These are phyloP conservation scores for Burhinus bistriatus DNA, from an alignment of 2,113 vertebrate species.

Conservation along the genomic window DNA sequence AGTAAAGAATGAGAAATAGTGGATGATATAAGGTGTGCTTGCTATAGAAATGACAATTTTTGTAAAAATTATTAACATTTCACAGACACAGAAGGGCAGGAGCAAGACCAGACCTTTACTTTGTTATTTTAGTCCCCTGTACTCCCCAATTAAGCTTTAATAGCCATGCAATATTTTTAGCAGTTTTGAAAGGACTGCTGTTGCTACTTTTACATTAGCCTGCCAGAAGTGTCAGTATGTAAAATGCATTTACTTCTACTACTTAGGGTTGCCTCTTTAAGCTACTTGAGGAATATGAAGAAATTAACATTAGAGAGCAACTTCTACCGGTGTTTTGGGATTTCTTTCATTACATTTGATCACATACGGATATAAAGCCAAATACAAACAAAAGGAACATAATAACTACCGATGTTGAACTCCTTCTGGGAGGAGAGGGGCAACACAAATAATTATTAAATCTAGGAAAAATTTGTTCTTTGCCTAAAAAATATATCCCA, in stretches of 20 bases:
- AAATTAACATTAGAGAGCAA: not conserved
- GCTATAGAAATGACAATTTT: accelerated
- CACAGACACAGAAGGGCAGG: not conserved
- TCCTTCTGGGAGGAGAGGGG: not conserved
- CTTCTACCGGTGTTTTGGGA: not conserved
- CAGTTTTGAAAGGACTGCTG: not conserved
- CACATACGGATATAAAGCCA: not conserved
- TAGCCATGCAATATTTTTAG: constrained; percentile 12
- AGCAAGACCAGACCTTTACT: not conserved
- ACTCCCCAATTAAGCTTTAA: constrained; percentile 30
- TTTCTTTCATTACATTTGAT: not conserved
- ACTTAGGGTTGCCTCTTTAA: not conserved
- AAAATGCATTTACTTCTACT: not conserved
- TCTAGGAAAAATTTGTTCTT: not conserved
- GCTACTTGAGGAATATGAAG: not conserved
- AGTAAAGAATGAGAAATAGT: not conserved
- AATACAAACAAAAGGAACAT: not conserved
- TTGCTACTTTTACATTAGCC: constrained; percentile 56
- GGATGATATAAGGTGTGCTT: not conserved
- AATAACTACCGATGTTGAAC: not conserved
- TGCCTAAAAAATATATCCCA: not conserved
- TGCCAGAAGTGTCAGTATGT: not conserved
- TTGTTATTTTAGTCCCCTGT: not conserved
- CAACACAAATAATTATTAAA: not conserved
- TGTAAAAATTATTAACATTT: not conserved